A percentile compares a stretch with the other conserved stretches of the same genome.
phyloP scores from a whole-genome alignment of 2,888 invertebrate genomes.

The Drosophila colorata region DNA sequence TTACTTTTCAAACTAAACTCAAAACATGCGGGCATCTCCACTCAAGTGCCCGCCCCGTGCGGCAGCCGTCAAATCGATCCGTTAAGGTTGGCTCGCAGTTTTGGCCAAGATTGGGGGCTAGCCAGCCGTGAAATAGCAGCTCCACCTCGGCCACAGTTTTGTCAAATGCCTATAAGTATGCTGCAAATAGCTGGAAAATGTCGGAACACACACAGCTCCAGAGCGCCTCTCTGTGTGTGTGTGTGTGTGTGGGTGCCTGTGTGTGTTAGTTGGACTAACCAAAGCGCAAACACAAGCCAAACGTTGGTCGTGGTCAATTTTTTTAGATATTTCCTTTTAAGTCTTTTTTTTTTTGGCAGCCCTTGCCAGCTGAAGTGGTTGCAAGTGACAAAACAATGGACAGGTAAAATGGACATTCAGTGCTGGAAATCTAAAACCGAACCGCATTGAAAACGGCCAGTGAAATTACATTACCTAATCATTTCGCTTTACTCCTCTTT shows the following conservation, averaged over 20 bases:
- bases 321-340: conserved; percentile 1
- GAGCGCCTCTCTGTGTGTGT: not conserved
- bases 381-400: conserved; percentile 67
- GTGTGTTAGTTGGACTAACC: not conserved
- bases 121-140: conserved; percentile 48
- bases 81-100: conserved; percentile 29
- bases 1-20: conserved; percentile 73
- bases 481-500: conserved; percentile 6
- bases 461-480: conserved; percentile 50
- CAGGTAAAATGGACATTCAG: conserved; percentile 47
- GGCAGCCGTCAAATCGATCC: conserved; percentile 7
- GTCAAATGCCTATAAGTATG: conserved; percentile 66
- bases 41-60: not conserved
- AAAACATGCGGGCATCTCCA: conserved; percentile 29
- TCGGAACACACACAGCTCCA: conserved; percentile 1
- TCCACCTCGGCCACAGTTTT: conserved; percentile 30
- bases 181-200: conserved; percentile 49
- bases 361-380: conserved; percentile 36
- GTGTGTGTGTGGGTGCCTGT: not conserved
- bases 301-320: conserved; percentile 39
- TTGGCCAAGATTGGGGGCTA: conserved; percentile 29
- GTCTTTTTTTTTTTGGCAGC: not conserved
- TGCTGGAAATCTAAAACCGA: conserved; percentile 10
- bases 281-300: not conserved
- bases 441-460: conserved; percentile 13